These are phyloP conservation scores for Parus major DNA, from an alignment of 2,113 vertebrate species.

Conservation along the genomic window DNA sequence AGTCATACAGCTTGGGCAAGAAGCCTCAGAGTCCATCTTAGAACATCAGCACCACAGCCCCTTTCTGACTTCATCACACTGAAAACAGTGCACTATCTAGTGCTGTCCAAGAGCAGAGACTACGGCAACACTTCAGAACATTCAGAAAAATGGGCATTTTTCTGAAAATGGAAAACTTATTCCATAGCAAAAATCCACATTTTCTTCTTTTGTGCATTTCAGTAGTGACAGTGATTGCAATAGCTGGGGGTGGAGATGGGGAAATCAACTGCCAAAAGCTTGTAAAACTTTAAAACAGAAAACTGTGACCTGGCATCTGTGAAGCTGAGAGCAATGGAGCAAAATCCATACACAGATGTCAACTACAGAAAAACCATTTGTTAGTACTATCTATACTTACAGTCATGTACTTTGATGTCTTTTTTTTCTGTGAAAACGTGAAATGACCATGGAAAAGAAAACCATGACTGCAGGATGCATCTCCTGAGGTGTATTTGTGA, in stretches of 20 bases:
- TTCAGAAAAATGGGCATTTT: no score
- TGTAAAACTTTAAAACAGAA: background rate
- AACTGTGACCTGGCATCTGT: background rate
- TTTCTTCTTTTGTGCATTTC: background rate
- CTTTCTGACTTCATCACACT: background rate
- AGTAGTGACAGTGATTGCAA: background rate
- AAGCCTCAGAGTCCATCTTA: background rate
- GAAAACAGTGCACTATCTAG: background rate
- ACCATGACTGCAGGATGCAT: background rate
- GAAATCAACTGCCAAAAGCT: background rate
- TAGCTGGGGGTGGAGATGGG: fast-evolving
- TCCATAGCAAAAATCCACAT: background rate
- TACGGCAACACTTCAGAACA: background rate
- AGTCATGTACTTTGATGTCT: no score
- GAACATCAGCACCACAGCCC: background rate
- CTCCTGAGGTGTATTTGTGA: background rate
- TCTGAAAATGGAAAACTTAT: background rate
- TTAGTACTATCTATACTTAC: background rate
- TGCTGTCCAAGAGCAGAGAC: background rate
- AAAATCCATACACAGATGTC: background rate
- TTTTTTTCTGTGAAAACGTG: background rate
- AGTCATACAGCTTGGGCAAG: background rate
- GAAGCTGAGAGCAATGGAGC: background rate
- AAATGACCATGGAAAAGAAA: background rate
- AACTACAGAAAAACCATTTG: background rate